Conservation (phyloP, 2,797 vertebrate genomes). For the Micromesistius poutassou region DNA sequence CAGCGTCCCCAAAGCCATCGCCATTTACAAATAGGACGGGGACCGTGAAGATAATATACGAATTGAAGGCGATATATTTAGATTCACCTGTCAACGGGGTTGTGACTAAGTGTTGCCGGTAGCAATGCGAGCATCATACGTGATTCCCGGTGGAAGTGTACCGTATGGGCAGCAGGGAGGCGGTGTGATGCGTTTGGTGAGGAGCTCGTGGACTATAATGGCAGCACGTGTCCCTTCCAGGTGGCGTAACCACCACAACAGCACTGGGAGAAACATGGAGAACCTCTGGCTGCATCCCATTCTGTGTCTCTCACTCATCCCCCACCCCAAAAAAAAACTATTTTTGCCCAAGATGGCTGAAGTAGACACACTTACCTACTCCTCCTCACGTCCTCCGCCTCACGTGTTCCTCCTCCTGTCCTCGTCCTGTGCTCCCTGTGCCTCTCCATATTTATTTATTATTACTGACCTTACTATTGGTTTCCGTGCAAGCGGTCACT, state of each 20-base stretch:
- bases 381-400: not conserved
- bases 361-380: not conserved
- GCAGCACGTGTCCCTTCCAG: not conserved
- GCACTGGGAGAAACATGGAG: not conserved
- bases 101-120: not conserved
- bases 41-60: not conserved
- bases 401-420: not conserved
- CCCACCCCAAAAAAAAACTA: not conserved
- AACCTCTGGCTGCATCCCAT: not conserved
- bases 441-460: slow-evolving; percentile 80
- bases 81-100: not conserved
- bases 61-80: not conserved
- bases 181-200: not conserved
- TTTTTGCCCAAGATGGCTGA: not conserved
- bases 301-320: not conserved
- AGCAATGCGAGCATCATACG: not conserved
- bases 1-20: not conserved
- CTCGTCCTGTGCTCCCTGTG: slow-evolving; percentile 38
- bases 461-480: slow-evolving; percentile 60
- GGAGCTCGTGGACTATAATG: not conserved
- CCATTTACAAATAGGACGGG: slow-evolving; percentile 14
- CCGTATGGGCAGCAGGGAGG: not conserved
- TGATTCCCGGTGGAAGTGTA: not conserved
- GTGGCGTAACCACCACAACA: not conserved
- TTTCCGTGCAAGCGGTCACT: slow-evolving; percentile 69